These are phyloP conservation scores for Rhabdophis nuchalis DNA, from an alignment of 2,797 vertebrate species.

Conservation along the genomic window DNA sequence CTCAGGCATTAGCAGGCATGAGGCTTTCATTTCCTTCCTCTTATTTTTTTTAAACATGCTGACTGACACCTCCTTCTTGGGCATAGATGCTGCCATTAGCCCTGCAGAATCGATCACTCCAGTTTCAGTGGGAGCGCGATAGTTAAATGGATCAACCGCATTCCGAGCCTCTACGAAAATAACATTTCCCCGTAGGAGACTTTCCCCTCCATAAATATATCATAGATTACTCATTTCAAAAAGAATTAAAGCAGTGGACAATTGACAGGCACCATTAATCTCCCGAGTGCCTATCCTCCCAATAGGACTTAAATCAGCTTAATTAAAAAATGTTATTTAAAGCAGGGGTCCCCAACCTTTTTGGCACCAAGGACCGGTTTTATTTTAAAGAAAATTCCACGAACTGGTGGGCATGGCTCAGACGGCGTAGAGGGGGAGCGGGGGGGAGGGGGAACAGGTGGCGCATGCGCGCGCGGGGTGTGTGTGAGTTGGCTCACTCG, in stretches of 20 bases:
- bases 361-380: too few species aligned
- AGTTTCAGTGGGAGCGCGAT: neutral
- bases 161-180: neutral
- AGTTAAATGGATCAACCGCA: neutral
- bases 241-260: slow-evolving; percentile 2
- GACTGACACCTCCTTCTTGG: neutral
- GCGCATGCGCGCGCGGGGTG: too few species aligned
- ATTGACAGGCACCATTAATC: neutral
- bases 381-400: too few species aligned
- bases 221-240: slow-evolving; percentile 7
- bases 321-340: slow-evolving; percentile 3
- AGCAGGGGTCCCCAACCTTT: too few species aligned
- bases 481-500: too few species aligned
- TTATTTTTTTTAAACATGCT: neutral
- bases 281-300: slow-evolving; percentile 2
- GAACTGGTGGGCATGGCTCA: too few species aligned
- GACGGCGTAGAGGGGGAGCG: too few species aligned
- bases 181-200: neutral
- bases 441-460: too few species aligned
- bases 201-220: neutral
- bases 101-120: neutral
- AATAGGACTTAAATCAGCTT: neutral
- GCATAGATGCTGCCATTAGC: neutral
- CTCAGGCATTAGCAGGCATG: neutral
- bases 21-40: neutral